Conservation (phyloP, 2,113 vertebrate genomes). For the Syrmaticus mikado region DNA sequence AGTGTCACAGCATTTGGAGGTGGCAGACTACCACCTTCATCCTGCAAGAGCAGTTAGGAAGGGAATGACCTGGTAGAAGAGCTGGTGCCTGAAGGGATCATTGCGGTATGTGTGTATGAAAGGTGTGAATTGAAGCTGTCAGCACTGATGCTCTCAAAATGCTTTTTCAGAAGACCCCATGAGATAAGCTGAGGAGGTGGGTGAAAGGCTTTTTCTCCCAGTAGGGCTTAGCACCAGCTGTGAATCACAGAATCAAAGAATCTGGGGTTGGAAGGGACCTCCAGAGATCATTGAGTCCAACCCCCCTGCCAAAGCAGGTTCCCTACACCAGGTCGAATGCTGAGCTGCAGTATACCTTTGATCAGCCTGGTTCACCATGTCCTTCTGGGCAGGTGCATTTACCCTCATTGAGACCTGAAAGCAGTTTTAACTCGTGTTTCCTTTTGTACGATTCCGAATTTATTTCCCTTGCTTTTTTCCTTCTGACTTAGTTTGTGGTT, state of each 20-base stretch:
- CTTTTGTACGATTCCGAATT: neutral
- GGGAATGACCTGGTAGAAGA: fast-evolving
- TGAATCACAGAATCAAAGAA: neutral
- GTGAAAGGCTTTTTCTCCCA: neutral
- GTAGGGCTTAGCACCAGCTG: neutral
- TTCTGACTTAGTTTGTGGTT: conserved; percentile 19
- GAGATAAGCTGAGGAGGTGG: neutral
- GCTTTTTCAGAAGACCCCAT: neutral
- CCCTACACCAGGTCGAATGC: neutral
- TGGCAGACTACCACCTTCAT: neutral
- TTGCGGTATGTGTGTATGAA: fast-evolving
- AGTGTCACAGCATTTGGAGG: fast-evolving
- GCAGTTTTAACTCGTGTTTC: conserved; percentile 35
- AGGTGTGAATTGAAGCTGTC: neutral
- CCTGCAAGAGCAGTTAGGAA: neutral
- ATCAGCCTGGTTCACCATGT: conserved; percentile 39
- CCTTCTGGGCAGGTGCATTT: conserved; percentile 6
- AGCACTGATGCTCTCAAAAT: neutral
- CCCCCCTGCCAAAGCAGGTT: too few relatives aligned
- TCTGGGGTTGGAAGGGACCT: too few relatives aligned
- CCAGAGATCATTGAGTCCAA: too few relatives aligned
- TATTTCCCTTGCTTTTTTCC: conserved; percentile 33
- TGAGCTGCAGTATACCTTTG: neutral
- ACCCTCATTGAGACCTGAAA: conserved; percentile 30
- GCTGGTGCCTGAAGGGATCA: fast-evolving